Percentiles rank a stretch among this genome's conserved stretches.
These are phyloP conservation scores for Mesembrinibis cayennensis DNA, from an alignment of 2,113 vertebrate genomes.

Conservation along the genomic window DNA sequence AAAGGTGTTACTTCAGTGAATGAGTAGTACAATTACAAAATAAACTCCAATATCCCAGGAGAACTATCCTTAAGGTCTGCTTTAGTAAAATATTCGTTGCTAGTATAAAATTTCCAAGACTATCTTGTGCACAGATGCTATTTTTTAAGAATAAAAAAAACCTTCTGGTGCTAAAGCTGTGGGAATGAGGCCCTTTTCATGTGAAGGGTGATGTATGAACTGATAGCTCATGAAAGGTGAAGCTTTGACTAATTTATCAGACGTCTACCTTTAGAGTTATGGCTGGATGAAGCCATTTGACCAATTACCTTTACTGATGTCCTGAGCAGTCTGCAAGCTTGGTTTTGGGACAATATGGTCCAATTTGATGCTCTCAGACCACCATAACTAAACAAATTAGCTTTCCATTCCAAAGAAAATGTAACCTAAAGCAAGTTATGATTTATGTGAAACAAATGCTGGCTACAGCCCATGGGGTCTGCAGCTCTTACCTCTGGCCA, in stretches of 20 bases:
- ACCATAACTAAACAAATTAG: constrained; percentile 50
- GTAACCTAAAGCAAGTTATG: constrained; percentile 44
- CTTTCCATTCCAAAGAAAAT: constrained; percentile 36
- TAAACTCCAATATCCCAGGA: constrained; percentile 16
- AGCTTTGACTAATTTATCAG: constrained; percentile 59
- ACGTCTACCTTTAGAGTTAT: constrained; percentile 55
- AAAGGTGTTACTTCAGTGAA: constrained; percentile 36
- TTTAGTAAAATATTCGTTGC: constrained; percentile 32
- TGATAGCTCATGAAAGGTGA: constrained; percentile 65
- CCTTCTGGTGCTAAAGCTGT: constrained; percentile 19
- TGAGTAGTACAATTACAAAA: constrained; percentile 23
- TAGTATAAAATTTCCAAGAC: constrained; percentile 56
- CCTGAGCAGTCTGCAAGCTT: constrained; percentile 33
- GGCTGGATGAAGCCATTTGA: constrained; percentile 42
- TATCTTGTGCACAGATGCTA: constrained; percentile 46
- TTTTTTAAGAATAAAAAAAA: constrained; percentile 63
- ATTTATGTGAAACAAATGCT: constrained; percentile 68
- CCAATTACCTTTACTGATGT: constrained; percentile 44
- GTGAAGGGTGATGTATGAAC: constrained; percentile 66
- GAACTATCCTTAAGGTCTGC: constrained; percentile 20
- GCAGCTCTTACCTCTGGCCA: constrained; percentile 9
- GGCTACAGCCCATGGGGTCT: constrained; percentile 32
- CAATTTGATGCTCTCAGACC: constrained; percentile 48
- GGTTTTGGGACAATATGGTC: constrained; percentile 57
- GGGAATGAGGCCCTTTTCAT: constrained; percentile 50